Percentiles rank a stretch among this genome's conserved stretches.
Conservation (phyloP, 2,888 invertebrate genomes). For the Erebia epiphron region DNA sequence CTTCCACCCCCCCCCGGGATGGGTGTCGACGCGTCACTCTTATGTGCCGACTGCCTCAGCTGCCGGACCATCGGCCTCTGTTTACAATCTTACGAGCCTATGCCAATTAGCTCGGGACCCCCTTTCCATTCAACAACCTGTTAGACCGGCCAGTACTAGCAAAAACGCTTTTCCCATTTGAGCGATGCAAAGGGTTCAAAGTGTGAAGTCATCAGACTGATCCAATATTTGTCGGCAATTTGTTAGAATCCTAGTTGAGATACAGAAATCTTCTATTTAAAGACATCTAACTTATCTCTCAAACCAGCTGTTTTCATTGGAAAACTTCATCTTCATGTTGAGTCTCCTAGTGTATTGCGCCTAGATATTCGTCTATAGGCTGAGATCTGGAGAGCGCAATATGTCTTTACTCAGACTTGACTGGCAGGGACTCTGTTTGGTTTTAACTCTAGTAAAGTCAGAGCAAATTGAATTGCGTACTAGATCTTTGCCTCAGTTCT, state of each 20-base stretch:
- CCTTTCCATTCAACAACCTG: slow-evolving; percentile 22
- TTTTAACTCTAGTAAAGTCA: too few relatives aligned
- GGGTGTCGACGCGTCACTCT: slow-evolving; percentile 69
- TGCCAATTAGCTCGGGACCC: slow-evolving; percentile 24
- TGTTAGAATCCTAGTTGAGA: background rate
- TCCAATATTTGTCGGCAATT: background rate
- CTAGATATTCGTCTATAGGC: too few relatives aligned
- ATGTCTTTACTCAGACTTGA: too few relatives aligned
- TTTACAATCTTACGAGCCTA: slow-evolving; percentile 35
- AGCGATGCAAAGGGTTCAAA: background rate
- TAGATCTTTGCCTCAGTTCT: too few relatives aligned
- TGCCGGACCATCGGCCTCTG: slow-evolving; percentile 52
- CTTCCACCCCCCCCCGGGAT: slow-evolving; percentile 73
- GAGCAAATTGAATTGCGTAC: too few relatives aligned
- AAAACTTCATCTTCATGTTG: background rate
- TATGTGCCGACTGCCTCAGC: slow-evolving; percentile 51
- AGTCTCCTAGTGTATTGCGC: background rate
- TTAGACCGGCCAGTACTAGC: slow-evolving; percentile 15
- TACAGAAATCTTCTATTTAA: background rate
- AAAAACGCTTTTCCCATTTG: background rate
- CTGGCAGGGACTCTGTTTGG: too few relatives aligned
- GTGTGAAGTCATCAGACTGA: background rate
- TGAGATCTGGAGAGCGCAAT: too few relatives aligned
- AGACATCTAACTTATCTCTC: too few relatives aligned
- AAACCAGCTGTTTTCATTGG: background rate